Evolutionary conservation across 2,797 vertebrate genomes (phyloP), one percentile per base, ranked within the genome.

Genomic region (Catharus ustulatus): DNA sequence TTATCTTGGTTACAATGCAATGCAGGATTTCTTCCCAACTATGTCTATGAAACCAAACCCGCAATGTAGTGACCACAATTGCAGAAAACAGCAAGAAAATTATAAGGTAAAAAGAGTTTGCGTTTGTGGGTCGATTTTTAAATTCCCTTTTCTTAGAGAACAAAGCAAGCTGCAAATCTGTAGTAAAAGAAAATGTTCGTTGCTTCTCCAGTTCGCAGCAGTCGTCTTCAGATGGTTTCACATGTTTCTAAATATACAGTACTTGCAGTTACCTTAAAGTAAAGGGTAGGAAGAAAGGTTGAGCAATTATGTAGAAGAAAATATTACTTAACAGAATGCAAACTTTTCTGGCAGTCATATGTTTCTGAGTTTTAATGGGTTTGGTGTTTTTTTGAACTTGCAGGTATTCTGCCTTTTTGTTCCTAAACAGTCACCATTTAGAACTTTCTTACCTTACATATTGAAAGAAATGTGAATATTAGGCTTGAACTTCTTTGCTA

Each of bases 21-120:
- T 99, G 99, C 98, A 99, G 93, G 99, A 99, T 97, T 99, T 99
- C 96, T 99, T 99, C 71, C 99, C 99, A 71, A 98, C 98, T 49
- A 99, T 99, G 99, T 90, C 98, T 30, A 99, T 99, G 99, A 99
- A 99, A 96, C 98, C 99, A 77, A 99, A 99, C 95, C 98, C 98
- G 71, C 98, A 99, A 20, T 99, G 99, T 75, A 98, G 98, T 58
- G 98, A 99, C 94, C 96, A 89, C 80, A 97, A 99, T 84, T 99
- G 99, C 96, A 98, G 98, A 96, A 98, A 94, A 92, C 99, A 98
- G 84, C 99, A 99, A 93, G 98, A 98, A 66, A 98, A 98, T 67
- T 98, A 98, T 77, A 98, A 99, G 98, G 99, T 99, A 95, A 96
- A 71, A 71, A 40, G 3, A 3, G 13, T 49, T 72, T 51, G 27